phyloP scores from a whole-genome alignment of 53 echinoderm and acorn worm species.

The Arbacia lixula region DNA sequence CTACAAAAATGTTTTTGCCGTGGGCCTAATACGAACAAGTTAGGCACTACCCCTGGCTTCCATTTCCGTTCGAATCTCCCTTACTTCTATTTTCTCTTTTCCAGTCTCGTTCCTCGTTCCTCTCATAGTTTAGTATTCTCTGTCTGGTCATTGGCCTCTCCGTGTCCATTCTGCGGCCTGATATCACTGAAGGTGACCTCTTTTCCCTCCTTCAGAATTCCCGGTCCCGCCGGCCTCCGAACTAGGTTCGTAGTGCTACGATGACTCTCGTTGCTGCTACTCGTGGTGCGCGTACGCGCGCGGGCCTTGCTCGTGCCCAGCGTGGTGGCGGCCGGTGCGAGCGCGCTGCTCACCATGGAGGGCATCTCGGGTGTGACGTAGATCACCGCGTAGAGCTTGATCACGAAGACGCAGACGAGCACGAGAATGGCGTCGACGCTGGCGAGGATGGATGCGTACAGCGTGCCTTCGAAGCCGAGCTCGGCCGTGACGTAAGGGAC shows the following conservation, averaged over 20 bases:
- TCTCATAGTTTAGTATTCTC: conserved; percentile 20
- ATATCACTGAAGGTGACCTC: conserved; percentile 54
- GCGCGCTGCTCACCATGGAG: conserved; percentile 18
- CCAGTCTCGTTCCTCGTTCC: not conserved
- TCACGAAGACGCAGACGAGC: conserved; percentile 67
- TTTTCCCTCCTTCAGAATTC: not conserved
- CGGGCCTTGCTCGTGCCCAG: conserved; percentile 1
- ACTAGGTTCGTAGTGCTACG: conserved; percentile 29
- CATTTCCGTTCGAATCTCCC: no score
- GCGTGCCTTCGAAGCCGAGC: conserved; percentile 31
- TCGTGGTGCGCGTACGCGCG: conserved; percentile 36
- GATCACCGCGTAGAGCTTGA: conserved; percentile 73
- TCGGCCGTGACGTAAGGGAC: conserved; percentile 61
- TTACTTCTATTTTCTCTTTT: no score
- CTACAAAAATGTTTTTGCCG: no score
- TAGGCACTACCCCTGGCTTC: no score
- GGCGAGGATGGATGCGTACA: conserved; percentile 67
- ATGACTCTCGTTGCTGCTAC: not conserved
- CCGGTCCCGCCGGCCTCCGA: not conserved
- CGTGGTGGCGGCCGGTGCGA: not conserved
- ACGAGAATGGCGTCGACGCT: conserved; percentile 63
- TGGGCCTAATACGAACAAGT: no score
- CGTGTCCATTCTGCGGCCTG: not conserved
- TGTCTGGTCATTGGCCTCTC: conserved; percentile 1
- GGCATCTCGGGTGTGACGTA: conserved; percentile 40